Percentiles rank a stretch among this genome's conserved stretches.
Evolutionary conservation across 1,140 invertebrate genomes (phyloP).

Genomic region (Drosophila burlai): DNA sequence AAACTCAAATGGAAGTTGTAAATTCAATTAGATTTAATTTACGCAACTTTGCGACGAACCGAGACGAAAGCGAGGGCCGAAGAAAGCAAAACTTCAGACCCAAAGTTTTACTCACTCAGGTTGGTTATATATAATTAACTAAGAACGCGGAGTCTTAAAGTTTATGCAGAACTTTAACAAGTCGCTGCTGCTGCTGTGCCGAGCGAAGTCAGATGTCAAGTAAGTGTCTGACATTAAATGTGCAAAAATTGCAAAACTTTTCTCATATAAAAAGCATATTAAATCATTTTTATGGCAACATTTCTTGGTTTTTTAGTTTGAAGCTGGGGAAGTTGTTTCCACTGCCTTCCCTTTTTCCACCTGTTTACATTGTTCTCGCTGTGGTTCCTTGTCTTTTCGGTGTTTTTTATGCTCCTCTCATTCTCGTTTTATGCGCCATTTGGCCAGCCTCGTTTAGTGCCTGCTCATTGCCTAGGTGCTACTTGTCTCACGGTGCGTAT

Average conservation of each 20-base stretch:
- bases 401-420: constrained; percentile 42
- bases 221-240: constrained; percentile 56
- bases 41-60: constrained; percentile 49
- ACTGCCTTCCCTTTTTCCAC: constrained; percentile 5
- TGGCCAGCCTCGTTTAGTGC: constrained; percentile 19
- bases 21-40: constrained; percentile 70
- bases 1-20: constrained; percentile 60
- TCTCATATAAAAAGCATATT: constrained; percentile 68
- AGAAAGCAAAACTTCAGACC: constrained; percentile 36
- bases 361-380: constrained; percentile 48
- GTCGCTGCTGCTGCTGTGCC: neutral
- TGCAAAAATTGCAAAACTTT: constrained; percentile 68
- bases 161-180: constrained; percentile 55
- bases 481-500: constrained; percentile 46
- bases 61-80: constrained; percentile 7
- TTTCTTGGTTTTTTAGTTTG: constrained; percentile 56
- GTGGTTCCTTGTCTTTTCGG: neutral
- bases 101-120: constrained; percentile 41
- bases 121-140: constrained; percentile 49
- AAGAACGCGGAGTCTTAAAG: constrained; percentile 50
- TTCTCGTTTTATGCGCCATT: constrained; percentile 47
- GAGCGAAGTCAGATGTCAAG: constrained; percentile 54
- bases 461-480: constrained; percentile 19
- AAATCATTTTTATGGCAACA: constrained; percentile 64
- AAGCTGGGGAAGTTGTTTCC: neutral